Conservation (phyloP, 2,113 vertebrate species). For the Apteryx owenii region DNA sequence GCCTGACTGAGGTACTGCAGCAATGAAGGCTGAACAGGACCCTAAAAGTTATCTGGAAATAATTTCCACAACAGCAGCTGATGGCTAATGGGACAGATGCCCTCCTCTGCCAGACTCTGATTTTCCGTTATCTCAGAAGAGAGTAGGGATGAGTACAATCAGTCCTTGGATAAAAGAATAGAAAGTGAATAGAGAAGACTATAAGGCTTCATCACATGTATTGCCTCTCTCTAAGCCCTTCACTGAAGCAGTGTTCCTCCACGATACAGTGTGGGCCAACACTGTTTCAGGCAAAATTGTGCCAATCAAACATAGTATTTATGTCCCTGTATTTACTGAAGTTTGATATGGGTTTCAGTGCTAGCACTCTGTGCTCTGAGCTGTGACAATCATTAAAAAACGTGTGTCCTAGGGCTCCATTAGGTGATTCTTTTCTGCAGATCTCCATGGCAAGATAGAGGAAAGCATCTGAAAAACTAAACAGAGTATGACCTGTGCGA, state of each 20-base stretch:
- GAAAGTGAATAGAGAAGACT: not conserved
- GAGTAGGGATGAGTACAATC: not conserved
- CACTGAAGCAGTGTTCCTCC: not conserved
- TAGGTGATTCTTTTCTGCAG: not conserved
- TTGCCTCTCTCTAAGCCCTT: not conserved
- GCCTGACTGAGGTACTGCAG: not conserved
- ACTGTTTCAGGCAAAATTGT: not conserved
- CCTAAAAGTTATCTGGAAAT: not conserved
- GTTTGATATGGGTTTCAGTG: not conserved
- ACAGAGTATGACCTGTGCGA: not conserved
- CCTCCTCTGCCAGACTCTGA: rapidly evolving
- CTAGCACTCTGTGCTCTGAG: not conserved
- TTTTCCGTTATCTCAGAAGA: not conserved
- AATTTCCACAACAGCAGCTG: not conserved
- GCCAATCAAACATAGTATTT: not conserved
- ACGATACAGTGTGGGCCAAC: not conserved
- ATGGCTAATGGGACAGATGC: not conserved
- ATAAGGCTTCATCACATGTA: not conserved
- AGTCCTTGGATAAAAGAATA: not conserved
- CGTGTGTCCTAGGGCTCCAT: not conserved
- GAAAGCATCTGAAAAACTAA: not conserved
- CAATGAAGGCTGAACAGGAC: not conserved
- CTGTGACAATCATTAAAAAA: not conserved
- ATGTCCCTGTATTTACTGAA: not conserved
- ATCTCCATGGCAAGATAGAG: not conserved